phyloP scores from a whole-genome alignment of 2,888 invertebrate species.

The Eutolmus rufibarbis region DNA sequence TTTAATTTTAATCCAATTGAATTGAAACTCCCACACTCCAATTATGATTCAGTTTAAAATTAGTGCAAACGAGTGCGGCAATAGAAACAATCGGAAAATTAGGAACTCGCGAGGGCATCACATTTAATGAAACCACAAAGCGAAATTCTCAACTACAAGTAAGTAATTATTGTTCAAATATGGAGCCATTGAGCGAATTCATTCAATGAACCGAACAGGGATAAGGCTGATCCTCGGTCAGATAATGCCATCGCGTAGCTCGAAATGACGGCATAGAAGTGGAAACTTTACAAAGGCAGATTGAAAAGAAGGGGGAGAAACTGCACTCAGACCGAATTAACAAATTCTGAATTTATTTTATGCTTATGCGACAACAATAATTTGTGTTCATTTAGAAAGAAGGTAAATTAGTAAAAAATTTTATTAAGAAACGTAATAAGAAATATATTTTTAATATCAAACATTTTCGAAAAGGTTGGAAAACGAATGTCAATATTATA shows the following conservation, averaged over 20 bases:
- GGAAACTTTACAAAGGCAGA: not conserved
- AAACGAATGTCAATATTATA: no score
- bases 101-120: conserved; percentile 5
- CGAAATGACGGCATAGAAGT: conserved; percentile 8
- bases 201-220: conserved; percentile 18
- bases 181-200: conserved; percentile 25
- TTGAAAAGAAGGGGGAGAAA: not conserved
- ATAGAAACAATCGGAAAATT: conserved; percentile 1
- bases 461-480: no score
- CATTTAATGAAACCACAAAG: conserved; percentile 17
- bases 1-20: not conserved
- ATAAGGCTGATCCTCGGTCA: not conserved
- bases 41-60: not conserved
- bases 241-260: conserved; percentile 10
- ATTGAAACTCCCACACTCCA: not conserved
- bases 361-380: not conserved
- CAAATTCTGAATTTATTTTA: not conserved
- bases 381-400: not conserved
- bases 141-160: conserved; percentile 10
- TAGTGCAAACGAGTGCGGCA: not conserved
- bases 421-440: not conserved
- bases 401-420: not conserved
- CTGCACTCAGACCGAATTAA: not conserved
- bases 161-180: conserved; percentile 29
- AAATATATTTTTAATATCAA: no score